Percentiles rank a stretch among this genome's conserved stretches.
Evolutionary conservation across 2,797 vertebrate genomes (phyloP).

Genomic region (Heterohyrax brucei): DNA sequence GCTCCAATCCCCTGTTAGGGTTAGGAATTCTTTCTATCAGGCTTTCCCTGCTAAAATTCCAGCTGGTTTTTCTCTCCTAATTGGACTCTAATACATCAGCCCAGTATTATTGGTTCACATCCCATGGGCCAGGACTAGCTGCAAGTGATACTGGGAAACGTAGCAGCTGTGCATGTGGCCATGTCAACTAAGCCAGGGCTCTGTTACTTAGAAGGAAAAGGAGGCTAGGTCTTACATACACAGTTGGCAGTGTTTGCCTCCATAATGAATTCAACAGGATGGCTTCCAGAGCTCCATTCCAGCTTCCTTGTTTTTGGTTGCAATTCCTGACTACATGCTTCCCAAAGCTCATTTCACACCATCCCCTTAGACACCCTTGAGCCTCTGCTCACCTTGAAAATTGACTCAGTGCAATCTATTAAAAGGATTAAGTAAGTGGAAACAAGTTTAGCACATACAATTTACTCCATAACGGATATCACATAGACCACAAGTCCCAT

Average conservation of each 20-base stretch:
- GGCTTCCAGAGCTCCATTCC: neutral
- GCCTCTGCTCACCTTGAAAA: neutral
- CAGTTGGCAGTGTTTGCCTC: neutral
- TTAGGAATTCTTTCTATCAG: neutral
- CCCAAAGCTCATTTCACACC: neutral
- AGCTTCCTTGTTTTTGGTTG: neutral
- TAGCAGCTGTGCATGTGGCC: neutral
- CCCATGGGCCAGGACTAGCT: neutral
- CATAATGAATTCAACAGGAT: neutral
- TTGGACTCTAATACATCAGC: neutral
- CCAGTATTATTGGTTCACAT: neutral
- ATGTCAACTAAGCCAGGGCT: neutral
- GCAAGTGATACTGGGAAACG: neutral
- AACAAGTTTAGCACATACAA: neutral
- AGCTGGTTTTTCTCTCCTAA: neutral
- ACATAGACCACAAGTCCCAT: neutral
- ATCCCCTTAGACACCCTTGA: neutral
- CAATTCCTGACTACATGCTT: neutral
- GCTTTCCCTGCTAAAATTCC: neutral
- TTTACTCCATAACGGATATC: neutral
- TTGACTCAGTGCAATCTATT: neutral
- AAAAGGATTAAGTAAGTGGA: neutral
- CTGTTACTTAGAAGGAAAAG: neutral
- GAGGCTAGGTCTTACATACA: neutral
- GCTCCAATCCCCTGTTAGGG: neutral